These are phyloP conservation scores for Mycalesis mineus DNA, from an alignment of 2,888 invertebrate genomes.

Conservation along the genomic window DNA sequence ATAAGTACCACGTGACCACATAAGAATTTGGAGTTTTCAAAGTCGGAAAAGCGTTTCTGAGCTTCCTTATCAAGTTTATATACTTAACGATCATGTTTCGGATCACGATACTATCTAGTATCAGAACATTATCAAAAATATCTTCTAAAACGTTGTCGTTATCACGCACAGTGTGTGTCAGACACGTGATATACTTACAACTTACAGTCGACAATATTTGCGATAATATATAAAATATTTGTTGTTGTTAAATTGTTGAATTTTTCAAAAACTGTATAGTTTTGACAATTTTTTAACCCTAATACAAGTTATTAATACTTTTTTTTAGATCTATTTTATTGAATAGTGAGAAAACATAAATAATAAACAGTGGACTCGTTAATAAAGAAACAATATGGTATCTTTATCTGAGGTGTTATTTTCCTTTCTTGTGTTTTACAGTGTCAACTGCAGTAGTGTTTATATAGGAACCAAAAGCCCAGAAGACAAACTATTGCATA, in stretches of 20 bases:
- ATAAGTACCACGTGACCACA: no score
- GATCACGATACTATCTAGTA: not conserved
- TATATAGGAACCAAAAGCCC: slow-evolving; percentile 30
- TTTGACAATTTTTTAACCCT: no score
- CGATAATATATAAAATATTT: no score
- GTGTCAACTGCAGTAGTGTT: slow-evolving; percentile 30
- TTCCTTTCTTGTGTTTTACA: slow-evolving; percentile 17
- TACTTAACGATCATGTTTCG: not conserved
- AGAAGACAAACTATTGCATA: slow-evolving; percentile 35
- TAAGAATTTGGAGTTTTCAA: no score
- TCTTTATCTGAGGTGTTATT: slow-evolving; percentile 13
- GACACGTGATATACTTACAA: not conserved
- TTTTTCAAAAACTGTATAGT: no score
- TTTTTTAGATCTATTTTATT: not conserved
- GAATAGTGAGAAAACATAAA: not conserved
- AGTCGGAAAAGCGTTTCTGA: no score
- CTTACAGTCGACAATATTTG: not conserved
- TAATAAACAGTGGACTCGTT: no score
- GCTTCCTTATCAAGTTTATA: no score
- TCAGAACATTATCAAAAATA: not conserved
- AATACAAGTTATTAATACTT: no score
- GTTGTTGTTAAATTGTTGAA: no score
- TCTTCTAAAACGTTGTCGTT: not conserved
- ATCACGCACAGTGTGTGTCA: not conserved
- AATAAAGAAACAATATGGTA: slow-evolving; percentile 20